Evolutionary conservation across 2,888 invertebrate species (phyloP).

Genomic region (Drosophila lacicola): DNA sequence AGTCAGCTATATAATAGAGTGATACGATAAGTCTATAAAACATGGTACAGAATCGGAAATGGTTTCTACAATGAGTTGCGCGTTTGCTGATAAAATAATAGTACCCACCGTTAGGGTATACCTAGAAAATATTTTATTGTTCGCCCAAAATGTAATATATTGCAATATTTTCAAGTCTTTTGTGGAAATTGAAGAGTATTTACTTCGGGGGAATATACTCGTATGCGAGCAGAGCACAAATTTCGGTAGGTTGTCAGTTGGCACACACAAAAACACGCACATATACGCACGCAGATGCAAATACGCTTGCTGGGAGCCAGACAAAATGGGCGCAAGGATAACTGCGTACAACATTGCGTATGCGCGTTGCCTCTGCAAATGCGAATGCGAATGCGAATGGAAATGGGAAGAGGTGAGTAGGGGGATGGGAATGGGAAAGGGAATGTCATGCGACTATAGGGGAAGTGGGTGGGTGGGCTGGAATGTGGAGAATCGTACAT

Average conservation of each 20-base stretch:
- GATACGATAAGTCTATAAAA: no score
- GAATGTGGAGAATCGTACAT: conserved; percentile 60
- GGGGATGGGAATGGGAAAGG: not conserved
- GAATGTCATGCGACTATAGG: conserved; percentile 51
- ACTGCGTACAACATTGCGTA: conserved; percentile 75
- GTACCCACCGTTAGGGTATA: not conserved
- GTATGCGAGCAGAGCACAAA: conserved; percentile 26
- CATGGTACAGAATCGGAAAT: no score
- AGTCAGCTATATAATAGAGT: no score
- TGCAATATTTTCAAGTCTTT: conserved; percentile 2
- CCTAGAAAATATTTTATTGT: not conserved
- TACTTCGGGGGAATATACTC: conserved; percentile 20
- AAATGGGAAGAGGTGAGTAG: conserved; percentile 1
- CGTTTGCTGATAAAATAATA: not conserved
- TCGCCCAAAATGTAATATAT: not conserved
- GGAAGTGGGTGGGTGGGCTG: conserved; percentile 24
- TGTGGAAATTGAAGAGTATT: conserved; percentile 29
- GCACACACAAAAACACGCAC: conserved; percentile 31
- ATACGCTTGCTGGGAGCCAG: conserved; percentile 18
- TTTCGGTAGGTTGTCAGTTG: conserved; percentile 56
- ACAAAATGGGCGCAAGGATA: conserved; percentile 74
- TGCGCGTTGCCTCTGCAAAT: conserved; percentile 66
- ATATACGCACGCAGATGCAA: conserved; percentile 10
- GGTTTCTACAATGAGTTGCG: no score
- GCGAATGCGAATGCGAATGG: conserved; percentile 26